These are phyloP conservation scores for Sphenopsis melanotis DNA, from an alignment of 2,797 vertebrate species.

Conservation along the genomic window DNA sequence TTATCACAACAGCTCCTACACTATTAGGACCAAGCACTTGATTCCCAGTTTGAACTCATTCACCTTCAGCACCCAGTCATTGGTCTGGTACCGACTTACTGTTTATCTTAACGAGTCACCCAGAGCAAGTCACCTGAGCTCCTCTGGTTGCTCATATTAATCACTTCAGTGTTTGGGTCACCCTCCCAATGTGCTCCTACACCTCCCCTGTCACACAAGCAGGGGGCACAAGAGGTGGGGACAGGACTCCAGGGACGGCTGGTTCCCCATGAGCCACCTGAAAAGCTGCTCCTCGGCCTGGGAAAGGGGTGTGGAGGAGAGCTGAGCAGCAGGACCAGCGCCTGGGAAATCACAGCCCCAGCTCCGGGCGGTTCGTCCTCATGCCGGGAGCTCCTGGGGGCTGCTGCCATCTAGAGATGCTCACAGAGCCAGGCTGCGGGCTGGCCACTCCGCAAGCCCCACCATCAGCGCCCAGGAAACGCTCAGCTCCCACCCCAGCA, in stretches of 20 bases:
- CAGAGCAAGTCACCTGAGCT: not conserved
- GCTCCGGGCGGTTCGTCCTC: not conserved
- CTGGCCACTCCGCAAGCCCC: not conserved
- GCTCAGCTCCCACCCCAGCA: not conserved
- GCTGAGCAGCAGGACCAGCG: not conserved
- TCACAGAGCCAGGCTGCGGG: not conserved
- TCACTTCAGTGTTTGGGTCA: not conserved
- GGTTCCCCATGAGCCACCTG: accelerated
- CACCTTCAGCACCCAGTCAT: not conserved
- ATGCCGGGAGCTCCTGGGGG: slow-evolving; percentile 40
- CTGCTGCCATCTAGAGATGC: slow-evolving; percentile 62
- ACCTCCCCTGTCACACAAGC: not conserved
- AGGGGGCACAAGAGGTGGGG: not conserved
- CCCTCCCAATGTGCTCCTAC: accelerated
- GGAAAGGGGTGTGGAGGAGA: not conserved
- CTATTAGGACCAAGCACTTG: not conserved
- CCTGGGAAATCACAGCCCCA: not conserved
- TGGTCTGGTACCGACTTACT: not conserved
- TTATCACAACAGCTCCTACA: not conserved
- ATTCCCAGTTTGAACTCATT: not conserved
- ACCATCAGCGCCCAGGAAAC: not conserved
- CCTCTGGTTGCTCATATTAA: not conserved
- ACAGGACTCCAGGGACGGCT: accelerated
- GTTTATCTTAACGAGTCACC: not conserved
- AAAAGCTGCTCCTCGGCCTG: not conserved